These are phyloP conservation scores for Eriosoma lanigerum DNA, from an alignment of 1,140 invertebrate genomes.

Conservation along the genomic window DNA sequence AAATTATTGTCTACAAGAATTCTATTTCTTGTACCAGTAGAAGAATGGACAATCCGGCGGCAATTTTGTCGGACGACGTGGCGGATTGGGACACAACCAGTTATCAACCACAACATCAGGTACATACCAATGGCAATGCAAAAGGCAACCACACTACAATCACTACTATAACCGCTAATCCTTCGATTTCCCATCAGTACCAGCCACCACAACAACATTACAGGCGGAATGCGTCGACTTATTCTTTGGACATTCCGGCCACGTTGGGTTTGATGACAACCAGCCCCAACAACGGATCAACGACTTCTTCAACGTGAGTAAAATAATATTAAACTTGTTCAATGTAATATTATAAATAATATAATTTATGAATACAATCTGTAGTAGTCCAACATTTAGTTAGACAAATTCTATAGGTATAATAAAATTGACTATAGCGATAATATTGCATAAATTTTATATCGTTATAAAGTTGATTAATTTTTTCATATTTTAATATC, in stretches of 20 bases:
- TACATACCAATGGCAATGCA: neutral
- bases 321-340: neutral
- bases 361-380: no score
- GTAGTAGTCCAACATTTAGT: no score
- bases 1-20: no score
- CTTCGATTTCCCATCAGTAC: neutral
- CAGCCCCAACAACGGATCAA: neutral
- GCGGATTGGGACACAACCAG: neutral
- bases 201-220: neutral
- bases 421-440: no score
- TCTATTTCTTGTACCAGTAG: neutral
- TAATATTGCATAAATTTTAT: no score
- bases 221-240: conserved; percentile 13
- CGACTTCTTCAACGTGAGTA: conserved; percentile 18
- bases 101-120: neutral
- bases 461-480: no score
- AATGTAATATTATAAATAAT: no score
- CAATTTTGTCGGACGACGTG: conserved; percentile 7
- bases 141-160: no score
- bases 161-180: no score
- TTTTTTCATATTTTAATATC: no score
- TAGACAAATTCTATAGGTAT: no score
- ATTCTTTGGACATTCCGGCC: conserved; percentile 14
- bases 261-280: neutral
- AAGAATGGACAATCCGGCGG: conserved; percentile 7